Base-by-base conservation (phyloP, 2,113 vertebrate species). In the Zootoca vivipara region DNA sequence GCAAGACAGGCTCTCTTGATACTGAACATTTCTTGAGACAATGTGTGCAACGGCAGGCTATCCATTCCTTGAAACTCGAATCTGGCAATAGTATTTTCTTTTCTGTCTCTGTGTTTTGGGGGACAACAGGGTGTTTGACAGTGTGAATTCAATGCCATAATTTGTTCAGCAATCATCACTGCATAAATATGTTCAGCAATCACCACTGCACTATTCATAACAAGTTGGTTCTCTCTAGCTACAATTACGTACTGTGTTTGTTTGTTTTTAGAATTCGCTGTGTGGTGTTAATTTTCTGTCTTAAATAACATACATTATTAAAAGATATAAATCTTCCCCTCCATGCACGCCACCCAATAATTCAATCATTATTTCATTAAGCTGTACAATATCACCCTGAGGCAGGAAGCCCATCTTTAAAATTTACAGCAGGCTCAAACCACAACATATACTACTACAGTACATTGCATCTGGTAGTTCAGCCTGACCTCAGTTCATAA, bases 371-470 rank as follows among this genome's bases (percentile, higher is more conserved):
- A 72, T 58, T 80, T 81, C 67, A 80, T 58, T 72, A 58, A 87
- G 20, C 67, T 69, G 80, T 33, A 80, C 24, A 62, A 72, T 18
- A 38, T 40, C 69, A 15, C 26, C 80, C 7, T 81, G 35, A 52
- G 67, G 42, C 9, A 73, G 82, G 30, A 69, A 72, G 33, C 26
- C 10, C 46, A 72, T 80, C 7, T 58, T 73, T 74, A 65, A 74
- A 30, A 73, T 83, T 85, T 90, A 24, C 67, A 85, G 86, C 16
- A 26, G 9, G 33, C 35, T 88, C 58, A 46, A 79, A 30, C 33
- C 58, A 89, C 16, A 78, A 56, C 2, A 1, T 3, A 69, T 0
- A 2, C 5, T 75, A 30, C 6, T 3, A 69, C 0, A 2, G 4
- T 75, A 30, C 6, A 74, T 87, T 87, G 72, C 78, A 3, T 72